phyloP scores from a whole-genome alignment of 92 coral and sea anemone genomes.

The Ricordea florida region DNA sequence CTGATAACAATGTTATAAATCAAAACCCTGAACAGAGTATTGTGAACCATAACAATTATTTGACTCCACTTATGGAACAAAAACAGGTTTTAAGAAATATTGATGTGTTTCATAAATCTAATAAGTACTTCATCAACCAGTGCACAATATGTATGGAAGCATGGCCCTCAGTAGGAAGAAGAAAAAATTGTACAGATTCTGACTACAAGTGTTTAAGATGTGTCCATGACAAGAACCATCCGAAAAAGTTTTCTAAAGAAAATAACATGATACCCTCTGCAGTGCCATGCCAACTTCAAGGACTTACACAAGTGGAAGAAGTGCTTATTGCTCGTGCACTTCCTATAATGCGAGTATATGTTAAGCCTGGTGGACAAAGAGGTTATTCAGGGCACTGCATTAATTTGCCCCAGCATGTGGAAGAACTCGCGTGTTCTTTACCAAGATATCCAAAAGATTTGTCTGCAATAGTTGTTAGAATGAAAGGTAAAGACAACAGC shows the following conservation, averaged over 20 bases:
- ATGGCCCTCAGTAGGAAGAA: slow-evolving; percentile 22
- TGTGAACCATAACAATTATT: slow-evolving; percentile 19
- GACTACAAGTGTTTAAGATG: slow-evolving; percentile 43
- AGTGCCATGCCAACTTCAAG: slow-evolving; percentile 39
- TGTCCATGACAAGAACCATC: slow-evolving; percentile 18
- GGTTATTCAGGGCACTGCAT: slow-evolving; percentile 75
- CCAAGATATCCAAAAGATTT: slow-evolving; percentile 50
- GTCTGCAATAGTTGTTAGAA: slow-evolving; percentile 35
- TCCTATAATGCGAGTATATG: slow-evolving; percentile 61
- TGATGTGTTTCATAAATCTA: slow-evolving; percentile 36
- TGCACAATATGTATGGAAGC: slow-evolving; percentile 59
- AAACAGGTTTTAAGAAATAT: too few relatives aligned
- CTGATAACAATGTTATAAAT: background rate
- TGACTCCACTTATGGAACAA: background rate
- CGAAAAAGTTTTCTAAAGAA: slow-evolving; percentile 32
- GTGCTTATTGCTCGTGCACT: slow-evolving; percentile 61
- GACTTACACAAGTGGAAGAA: slow-evolving; percentile 27
- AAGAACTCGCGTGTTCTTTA: slow-evolving; percentile 52
- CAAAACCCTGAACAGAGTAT: background rate
- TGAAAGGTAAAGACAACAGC: slow-evolving; percentile 57
- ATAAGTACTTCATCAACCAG: slow-evolving; percentile 38
- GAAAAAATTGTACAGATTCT: background rate
- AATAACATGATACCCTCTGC: slow-evolving; percentile 40
- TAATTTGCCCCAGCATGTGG: slow-evolving; percentile 64
- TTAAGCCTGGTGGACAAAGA: slow-evolving; percentile 69